These are phyloP conservation scores for Chlamydotis undulata DNA, from an alignment of 2,113 vertebrate genomes.

Conservation along the genomic window DNA sequence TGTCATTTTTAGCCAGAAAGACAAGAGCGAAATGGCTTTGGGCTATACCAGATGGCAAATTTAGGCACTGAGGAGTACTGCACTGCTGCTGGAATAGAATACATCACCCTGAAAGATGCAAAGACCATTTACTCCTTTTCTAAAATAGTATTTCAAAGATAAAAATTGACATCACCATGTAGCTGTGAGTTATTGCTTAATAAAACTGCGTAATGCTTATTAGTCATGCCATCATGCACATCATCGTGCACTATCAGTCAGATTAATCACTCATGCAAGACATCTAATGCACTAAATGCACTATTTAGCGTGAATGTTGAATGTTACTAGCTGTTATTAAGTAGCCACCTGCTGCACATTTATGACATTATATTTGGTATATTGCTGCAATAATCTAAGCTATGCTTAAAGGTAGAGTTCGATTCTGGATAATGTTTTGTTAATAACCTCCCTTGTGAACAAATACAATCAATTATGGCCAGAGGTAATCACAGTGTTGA, in stretches of 20 bases:
- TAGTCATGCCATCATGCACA: not conserved
- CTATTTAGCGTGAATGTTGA: not conserved
- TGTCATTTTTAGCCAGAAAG: not conserved
- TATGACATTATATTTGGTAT: not conserved
- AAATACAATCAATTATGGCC: slow-evolving; percentile 34
- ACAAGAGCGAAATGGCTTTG: not conserved
- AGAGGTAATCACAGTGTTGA: slow-evolving; percentile 21
- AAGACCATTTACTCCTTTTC: not conserved
- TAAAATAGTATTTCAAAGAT: not conserved
- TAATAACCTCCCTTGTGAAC: slow-evolving; percentile 15
- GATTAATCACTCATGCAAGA: not conserved
- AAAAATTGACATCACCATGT: not conserved
- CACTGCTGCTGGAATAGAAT: not conserved
- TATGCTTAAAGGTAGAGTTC: not conserved
- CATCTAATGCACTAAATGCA: slow-evolving; percentile 5
- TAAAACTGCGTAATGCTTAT: not conserved
- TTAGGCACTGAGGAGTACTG: not conserved
- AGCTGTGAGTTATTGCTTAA: not conserved
- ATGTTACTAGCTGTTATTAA: not conserved
- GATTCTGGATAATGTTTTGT: slow-evolving; percentile 11
- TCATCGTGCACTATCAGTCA: not conserved
- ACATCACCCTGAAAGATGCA: not conserved
- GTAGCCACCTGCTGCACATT: not conserved
- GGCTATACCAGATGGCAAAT: not conserved
- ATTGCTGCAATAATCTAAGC: slow-evolving; percentile 20